Evolutionary conservation across 2,888 invertebrate genomes (phyloP).

Genomic region (Periphyllus acericola): DNA sequence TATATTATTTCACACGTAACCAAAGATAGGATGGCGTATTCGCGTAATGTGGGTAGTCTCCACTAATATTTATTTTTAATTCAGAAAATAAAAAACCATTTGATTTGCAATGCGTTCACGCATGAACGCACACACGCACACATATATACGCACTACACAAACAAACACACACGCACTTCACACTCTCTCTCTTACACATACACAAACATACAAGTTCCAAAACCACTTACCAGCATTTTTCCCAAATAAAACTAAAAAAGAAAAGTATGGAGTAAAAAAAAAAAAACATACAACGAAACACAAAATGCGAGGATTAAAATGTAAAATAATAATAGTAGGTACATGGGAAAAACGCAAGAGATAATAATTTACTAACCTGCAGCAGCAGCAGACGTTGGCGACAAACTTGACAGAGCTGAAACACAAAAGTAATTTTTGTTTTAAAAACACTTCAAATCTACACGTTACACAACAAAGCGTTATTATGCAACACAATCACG

Average conservation of each 20-base stretch:
- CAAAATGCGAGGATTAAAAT: conserved; percentile 41
- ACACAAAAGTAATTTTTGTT: conserved; percentile 65
- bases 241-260: conserved; percentile 64
- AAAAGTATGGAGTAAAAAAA: conserved; percentile 55
- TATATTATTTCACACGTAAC: background rate
- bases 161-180: background rate
- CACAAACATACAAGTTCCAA: conserved; percentile 45
- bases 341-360: conserved; percentile 25
- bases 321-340: conserved; percentile 27
- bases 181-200: too few species aligned
- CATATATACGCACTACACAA: background rate
- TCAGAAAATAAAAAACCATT: conserved; percentile 1
- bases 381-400: conserved; percentile 67
- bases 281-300: conserved; percentile 48
- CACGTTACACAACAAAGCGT: conserved; percentile 1
- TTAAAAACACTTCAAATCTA: background rate
- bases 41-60: background rate
- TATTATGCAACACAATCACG: conserved; percentile 16
- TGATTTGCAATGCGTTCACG: background rate
- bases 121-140: background rate
- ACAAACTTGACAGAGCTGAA: conserved; percentile 70
- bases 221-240: conserved; percentile 62
- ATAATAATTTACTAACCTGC: conserved; percentile 68
- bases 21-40: background rate
- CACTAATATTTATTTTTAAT: background rate